Conservation (phyloP, 53 echinoderm and acorn worm genomes). For the Actinopyga echinites region DNA sequence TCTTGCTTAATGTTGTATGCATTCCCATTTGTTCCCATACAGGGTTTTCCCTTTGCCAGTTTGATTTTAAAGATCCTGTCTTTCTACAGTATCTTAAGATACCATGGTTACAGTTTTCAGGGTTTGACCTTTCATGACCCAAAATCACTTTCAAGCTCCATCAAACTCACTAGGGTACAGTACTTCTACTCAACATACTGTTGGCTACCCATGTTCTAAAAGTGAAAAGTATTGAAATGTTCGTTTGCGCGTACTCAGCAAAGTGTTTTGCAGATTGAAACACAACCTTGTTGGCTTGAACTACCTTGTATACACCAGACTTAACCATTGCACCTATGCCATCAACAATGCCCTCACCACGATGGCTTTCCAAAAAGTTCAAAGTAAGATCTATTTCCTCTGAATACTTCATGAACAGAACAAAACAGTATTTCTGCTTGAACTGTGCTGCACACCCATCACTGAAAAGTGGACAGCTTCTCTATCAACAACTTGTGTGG, state of each 20-base stretch:
- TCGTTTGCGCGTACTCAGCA: constrained; percentile 3
- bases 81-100: no score
- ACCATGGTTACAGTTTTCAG: no score
- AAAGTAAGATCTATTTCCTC: background rate
- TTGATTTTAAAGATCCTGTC: no score
- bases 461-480: background rate
- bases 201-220: no score
- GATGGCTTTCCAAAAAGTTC: constrained; percentile 27
- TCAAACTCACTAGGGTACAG: no score
- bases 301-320: background rate
- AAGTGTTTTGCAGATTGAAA: background rate
- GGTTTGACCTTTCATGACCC: no score
- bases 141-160: no score
- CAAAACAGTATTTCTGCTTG: background rate
- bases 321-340: constrained; percentile 4
- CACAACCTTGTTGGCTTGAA: constrained; percentile 18
- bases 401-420: background rate
- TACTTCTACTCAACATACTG: no score
- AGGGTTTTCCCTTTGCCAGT: no score
- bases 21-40: no score
- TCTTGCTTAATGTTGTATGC: no score
- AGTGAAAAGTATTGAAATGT: background rate
- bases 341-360: background rate
- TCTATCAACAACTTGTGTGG: background rate
- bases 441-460: background rate